These are phyloP conservation scores for Mus spretus DNA, from an alignment of 2,797 vertebrate species.

Conservation along the genomic window DNA sequence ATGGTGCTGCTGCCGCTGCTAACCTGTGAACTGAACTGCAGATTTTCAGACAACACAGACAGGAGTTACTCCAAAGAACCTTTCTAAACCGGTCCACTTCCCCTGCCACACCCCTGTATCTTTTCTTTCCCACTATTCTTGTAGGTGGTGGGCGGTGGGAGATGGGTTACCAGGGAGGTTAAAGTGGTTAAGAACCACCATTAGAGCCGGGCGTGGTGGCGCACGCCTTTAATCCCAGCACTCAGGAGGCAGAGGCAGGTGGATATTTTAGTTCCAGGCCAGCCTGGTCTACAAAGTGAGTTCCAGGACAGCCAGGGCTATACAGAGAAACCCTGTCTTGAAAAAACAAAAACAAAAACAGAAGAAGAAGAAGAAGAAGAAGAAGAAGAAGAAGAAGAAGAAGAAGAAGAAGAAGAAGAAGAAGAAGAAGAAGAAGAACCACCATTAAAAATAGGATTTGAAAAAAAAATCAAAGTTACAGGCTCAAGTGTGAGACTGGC, in stretches of 20 bases:
- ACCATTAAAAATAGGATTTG: no score
- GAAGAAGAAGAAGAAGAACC: no score
- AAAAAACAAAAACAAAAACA: no score
- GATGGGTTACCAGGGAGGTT: not conserved
- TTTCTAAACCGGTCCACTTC: not conserved
- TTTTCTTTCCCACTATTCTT: not conserved
- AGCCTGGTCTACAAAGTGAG: no score
- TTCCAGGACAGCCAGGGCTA: no score
- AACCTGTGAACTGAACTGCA: not conserved
- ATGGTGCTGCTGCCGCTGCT: not conserved
- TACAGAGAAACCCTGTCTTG: no score
- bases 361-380: no score
- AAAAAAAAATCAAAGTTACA: no score
- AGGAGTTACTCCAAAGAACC: not conserved
- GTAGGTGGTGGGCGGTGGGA: not conserved
- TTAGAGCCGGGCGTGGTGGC: not conserved
- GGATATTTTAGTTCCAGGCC: no score
- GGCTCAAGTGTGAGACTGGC: not conserved
- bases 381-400: fast-evolving
- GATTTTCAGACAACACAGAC: not conserved
- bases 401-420: fast-evolving
- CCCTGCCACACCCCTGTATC: not conserved
- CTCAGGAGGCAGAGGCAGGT: no score
- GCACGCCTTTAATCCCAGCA: no score
- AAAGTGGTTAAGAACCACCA: not conserved